Evolutionary conservation across 1,140 invertebrate species (phyloP).

Genomic region (Bombus ignitus): DNA sequence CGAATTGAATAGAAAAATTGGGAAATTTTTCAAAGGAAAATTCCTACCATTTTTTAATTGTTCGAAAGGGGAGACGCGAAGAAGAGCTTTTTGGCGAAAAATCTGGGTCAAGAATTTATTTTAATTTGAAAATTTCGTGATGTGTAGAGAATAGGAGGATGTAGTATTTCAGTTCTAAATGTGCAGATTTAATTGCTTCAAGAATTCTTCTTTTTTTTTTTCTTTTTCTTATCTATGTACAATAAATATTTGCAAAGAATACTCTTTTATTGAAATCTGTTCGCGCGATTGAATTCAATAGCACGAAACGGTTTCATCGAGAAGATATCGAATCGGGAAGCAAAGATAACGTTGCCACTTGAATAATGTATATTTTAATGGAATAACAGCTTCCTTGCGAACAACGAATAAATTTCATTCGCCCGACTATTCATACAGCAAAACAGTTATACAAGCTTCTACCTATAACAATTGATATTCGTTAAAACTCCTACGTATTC

Average conservation of each 20-base stretch:
- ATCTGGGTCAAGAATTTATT: too few species aligned
- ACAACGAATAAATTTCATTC: background rate
- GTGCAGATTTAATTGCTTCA: background rate
- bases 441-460: background rate
- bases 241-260: background rate
- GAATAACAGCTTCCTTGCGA: background rate
- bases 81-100: too few species aligned
- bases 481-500: background rate
- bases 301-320: background rate
- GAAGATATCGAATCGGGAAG: background rate
- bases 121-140: too few species aligned
- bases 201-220: background rate
- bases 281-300: background rate
- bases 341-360: background rate
- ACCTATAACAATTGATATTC: background rate
- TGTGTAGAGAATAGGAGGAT: too few species aligned
- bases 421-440: background rate
- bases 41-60: background rate
- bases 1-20: background rate
- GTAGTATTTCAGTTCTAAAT: background rate
- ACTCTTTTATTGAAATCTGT: background rate
- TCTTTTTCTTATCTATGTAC: background rate
- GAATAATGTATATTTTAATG: background rate
- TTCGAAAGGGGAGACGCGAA: background rate
- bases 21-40: background rate